Conservation (phyloP, 2,113 vertebrate genomes). For the Pseudopodoces humilis region DNA sequence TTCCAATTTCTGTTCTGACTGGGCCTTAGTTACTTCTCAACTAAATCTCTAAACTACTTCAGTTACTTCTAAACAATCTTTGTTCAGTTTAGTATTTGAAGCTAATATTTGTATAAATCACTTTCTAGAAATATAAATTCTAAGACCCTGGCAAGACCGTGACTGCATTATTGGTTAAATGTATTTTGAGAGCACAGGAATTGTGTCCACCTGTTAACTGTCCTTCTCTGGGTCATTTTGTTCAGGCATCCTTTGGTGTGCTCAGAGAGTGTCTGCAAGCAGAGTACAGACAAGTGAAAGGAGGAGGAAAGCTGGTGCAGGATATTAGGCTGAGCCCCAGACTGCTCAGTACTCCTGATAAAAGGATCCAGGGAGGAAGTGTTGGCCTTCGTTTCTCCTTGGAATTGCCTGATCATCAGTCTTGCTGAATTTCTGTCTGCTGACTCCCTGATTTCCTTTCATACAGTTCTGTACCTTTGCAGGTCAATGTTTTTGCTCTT, state of each 20-base stretch:
- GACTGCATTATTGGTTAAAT: not conserved
- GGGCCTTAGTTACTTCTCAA: not conserved
- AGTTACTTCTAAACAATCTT: not conserved
- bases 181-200: not conserved
- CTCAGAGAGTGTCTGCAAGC: not conserved
- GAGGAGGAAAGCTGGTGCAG: not conserved
- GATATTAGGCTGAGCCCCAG: not conserved
- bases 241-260: not conserved
- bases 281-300: not conserved
- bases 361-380: not conserved
- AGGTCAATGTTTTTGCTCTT: not conserved
- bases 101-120: not conserved
- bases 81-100: not conserved
- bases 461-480: not conserved
- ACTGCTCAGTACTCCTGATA: not conserved
- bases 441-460: not conserved
- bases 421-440: not conserved
- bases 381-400: not conserved
- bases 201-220: not conserved
- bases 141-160: not conserved
- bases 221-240: not conserved
- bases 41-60: not conserved
- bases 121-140: not conserved
- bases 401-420: not conserved
- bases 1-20: not conserved